phyloP scores from a whole-genome alignment of 2,113 vertebrate genomes.

The Isurus oxyrinchus region DNA sequence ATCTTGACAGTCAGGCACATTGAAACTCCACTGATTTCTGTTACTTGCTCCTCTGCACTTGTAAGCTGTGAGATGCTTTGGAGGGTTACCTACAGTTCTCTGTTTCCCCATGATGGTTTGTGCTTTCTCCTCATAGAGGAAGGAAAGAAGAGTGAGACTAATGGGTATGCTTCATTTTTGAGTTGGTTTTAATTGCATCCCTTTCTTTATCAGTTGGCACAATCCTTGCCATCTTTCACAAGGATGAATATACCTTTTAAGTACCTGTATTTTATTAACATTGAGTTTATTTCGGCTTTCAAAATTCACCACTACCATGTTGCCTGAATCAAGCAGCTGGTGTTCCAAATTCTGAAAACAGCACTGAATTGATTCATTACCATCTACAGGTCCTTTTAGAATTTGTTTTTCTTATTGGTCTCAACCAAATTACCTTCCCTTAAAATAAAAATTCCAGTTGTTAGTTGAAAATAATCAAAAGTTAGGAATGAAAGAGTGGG shows the following conservation, averaged over 20 bases:
- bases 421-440: background rate
- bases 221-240: background rate
- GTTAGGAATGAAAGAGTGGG: background rate
- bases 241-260: background rate
- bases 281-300: background rate
- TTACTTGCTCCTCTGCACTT: too few relatives aligned
- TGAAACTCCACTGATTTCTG: too few relatives aligned
- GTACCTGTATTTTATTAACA: background rate
- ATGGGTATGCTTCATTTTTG: background rate
- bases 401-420: background rate
- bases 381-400: background rate
- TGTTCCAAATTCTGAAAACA: background rate
- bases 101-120: too few relatives aligned
- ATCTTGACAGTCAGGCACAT: too few relatives aligned
- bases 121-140: too few relatives aligned
- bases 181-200: background rate
- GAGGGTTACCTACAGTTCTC: too few relatives aligned
- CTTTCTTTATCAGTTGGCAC: background rate
- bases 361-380: background rate
- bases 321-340: background rate
- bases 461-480: background rate
- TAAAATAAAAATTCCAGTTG: background rate
- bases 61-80: too few relatives aligned
- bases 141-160: too few relatives aligned
- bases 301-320: background rate